Evolutionary conservation across 2,888 invertebrate species (phyloP).

Genomic region (Volucella zonaria): DNA sequence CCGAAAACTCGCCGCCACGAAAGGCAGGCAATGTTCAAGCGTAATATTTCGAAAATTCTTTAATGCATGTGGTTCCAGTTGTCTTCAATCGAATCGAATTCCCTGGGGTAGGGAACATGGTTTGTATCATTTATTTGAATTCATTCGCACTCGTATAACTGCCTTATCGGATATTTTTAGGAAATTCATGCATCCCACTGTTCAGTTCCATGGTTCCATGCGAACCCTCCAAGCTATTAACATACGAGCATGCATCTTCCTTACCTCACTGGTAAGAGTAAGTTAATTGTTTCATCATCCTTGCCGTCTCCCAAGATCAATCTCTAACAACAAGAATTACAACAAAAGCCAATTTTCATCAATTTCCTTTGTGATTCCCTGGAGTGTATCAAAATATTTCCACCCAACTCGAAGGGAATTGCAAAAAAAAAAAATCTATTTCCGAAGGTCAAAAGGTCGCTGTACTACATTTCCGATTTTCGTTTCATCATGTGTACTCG

Average conservation of each 20-base stretch:
- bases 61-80: too few relatives aligned
- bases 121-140: too few relatives aligned
- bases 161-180: too few relatives aligned
- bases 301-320: neutral
- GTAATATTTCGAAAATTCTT: too few relatives aligned
- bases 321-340: constrained; percentile 22
- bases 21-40: too few relatives aligned
- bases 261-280: neutral
- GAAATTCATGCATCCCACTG: too few relatives aligned
- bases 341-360: constrained; percentile 57
- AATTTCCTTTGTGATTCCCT: constrained; percentile 45
- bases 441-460: constrained; percentile 59
- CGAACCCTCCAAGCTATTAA: constrained; percentile 17
- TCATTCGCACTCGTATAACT: too few relatives aligned
- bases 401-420: constrained; percentile 1
- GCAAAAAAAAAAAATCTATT: constrained; percentile 36
- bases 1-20: too few relatives aligned
- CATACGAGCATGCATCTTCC: constrained; percentile 6
- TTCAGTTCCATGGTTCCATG: neutral
- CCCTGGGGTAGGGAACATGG: too few relatives aligned
- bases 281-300: constrained; percentile 38
- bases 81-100: too few relatives aligned
- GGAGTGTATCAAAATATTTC: constrained; percentile 63
- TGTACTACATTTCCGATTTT: constrained; percentile 59
- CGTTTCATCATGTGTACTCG: constrained; percentile 11